Evolutionary conservation across 2,797 vertebrate genomes (phyloP), one percentile per base, ranked within the genome.

Genomic region (Ataeniobius toweri): DNA sequence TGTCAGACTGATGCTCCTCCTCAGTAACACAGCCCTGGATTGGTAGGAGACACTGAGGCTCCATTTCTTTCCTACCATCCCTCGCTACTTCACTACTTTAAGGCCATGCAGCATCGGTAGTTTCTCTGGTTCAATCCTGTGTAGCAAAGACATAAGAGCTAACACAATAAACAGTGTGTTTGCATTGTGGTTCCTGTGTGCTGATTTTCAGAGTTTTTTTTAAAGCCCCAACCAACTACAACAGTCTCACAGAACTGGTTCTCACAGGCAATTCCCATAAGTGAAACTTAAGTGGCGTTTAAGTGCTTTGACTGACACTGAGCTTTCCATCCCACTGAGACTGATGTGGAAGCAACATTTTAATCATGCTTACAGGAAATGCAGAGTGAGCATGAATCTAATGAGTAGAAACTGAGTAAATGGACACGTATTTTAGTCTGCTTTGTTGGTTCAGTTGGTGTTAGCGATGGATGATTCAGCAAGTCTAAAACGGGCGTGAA

Each of bases 281-380:
- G 67, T 69, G 67, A 69, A 69, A 69, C 67, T 18, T 26, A 69
- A 69, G 67, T 69, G 67, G 71, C n/a, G 50, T 73, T 53, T 73
- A 53, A 69, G 67, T 69, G 67, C 67, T 69, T 26, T 69, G 67
- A 69, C 44, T 69, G 67, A 69, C 67, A 69, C 48, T 69, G 67
- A 69, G 67, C 67, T 69, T 69, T 69, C 67, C 16, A 24, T 69
- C 44, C 67, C 67, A 69, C 67, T 48, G 67, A 69, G 67, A 48
- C 67, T 69, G 41, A 48, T 13, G 46, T 7, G 26, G 44, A 69
- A 26, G 41, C 67, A 69, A 69, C 67, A 69, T 69, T 69, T 69
- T 69, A 46, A 48, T 48, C 67, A 69, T 6, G 41, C 48, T 26
- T 13, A 69, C 67, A 48, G 67, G 13, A 69, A 46, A 69, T 48